phyloP scores from a whole-genome alignment of 37 sponge, comb jelly and placozoan genomes.

The Theonella swinhoei region DNA sequence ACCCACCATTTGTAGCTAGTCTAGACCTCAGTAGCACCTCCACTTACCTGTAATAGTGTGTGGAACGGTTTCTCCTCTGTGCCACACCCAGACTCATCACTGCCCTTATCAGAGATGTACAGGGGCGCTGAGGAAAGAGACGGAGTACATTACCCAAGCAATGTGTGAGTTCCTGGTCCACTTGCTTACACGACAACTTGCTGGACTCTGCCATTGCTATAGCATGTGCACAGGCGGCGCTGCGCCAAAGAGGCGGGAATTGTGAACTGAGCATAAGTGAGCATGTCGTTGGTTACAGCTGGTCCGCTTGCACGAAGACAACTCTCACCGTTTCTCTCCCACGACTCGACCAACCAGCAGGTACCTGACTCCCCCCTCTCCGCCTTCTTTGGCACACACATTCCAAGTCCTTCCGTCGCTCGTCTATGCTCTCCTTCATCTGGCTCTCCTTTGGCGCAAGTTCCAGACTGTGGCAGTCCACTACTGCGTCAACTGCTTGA shows the following conservation, averaged over 20 bases:
- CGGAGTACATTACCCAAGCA: background rate
- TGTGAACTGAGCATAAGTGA: no score
- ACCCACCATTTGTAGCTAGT: background rate
- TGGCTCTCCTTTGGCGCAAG: conserved; percentile 38
- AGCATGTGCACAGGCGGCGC: no score
- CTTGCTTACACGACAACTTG: background rate
- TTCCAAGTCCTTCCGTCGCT: background rate
- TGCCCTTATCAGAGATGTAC: conserved; percentile 91
- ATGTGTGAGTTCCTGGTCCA: background rate
- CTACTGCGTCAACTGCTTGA: conserved; percentile 31
- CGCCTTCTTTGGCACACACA: background rate
- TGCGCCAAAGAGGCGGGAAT: no score
- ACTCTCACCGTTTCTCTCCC: background rate
- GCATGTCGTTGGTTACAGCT: background rate
- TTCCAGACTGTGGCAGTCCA: conserved; percentile 55
- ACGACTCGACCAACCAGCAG: conserved; percentile 6
- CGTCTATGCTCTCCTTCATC: background rate
- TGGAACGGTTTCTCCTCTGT: conserved; percentile 83
- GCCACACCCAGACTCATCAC: conserved; percentile 88
- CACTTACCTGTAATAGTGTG: conserved; percentile 77
- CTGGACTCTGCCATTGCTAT: background rate
- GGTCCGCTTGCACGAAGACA: background rate
- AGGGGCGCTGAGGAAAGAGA: conserved; percentile 29
- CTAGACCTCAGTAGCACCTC: background rate
- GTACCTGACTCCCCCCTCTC: conserved; percentile 58